Conservation (phyloP, 2,113 vertebrate species). For the Pedetes capensis region DNA sequence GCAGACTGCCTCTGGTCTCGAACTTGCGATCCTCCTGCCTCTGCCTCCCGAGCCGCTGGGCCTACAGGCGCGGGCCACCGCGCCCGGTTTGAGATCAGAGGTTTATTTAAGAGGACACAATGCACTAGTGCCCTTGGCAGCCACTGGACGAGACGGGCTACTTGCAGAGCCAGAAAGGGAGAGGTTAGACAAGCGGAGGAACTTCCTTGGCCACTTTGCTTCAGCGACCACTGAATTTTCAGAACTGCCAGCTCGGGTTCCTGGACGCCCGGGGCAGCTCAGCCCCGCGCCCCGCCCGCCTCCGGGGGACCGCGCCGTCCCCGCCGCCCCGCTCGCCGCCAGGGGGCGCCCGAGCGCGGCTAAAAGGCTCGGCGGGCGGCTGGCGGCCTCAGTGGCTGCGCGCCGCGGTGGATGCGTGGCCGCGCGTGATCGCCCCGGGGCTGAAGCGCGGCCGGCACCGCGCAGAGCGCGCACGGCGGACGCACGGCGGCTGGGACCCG, state of each 20-base stretch:
- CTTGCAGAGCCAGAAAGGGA: background rate
- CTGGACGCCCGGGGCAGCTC: background rate
- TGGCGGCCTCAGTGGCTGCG: conserved; percentile 29
- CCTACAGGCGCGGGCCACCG: no score
- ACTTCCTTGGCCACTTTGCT: background rate
- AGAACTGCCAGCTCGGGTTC: background rate
- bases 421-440: background rate
- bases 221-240: background rate
- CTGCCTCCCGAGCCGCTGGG: no score
- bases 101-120: background rate
- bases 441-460: background rate
- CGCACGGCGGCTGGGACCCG: background rate
- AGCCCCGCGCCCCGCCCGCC: conserved; percentile 21
- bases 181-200: background rate
- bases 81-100: background rate
- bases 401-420: background rate
- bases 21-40: no score
- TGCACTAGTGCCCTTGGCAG: background rate
- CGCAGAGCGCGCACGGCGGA: background rate
- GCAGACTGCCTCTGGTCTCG: no score
- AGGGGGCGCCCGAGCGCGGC: conserved; percentile 74
- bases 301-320: background rate
- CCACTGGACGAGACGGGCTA: background rate
- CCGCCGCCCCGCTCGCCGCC: background rate
- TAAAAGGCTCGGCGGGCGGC: conserved; percentile 38